These are phyloP conservation scores for Bos javanicus DNA, from an alignment of 2,113 vertebrate genomes.

Conservation along the genomic window DNA sequence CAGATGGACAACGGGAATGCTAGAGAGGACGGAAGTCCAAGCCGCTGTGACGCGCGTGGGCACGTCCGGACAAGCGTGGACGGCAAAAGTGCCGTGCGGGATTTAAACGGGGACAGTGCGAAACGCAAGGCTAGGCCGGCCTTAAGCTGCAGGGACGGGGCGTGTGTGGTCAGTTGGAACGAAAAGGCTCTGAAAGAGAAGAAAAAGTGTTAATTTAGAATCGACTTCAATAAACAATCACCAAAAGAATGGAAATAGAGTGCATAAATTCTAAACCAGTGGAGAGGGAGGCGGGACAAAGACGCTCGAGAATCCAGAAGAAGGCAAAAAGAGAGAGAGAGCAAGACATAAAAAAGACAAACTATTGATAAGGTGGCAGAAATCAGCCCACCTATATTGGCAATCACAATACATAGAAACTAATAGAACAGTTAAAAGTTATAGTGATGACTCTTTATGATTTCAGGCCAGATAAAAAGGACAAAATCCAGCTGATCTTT, in stretches of 20 bases:
- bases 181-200: not conserved
- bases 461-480: not conserved
- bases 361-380: not conserved
- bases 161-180: fast-evolving
- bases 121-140: fast-evolving
- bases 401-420: fast-evolving
- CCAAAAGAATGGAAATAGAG: not conserved
- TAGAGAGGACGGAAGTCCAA: not conserved
- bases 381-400: fast-evolving
- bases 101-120: not conserved
- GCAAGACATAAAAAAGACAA: not conserved
- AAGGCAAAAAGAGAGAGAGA: not conserved
- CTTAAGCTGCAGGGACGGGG: not conserved
- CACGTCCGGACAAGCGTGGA: fast-evolving
- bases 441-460: not conserved
- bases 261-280: fast-evolving
- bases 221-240: not conserved
- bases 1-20: fast-evolving
- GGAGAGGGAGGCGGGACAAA: not conserved
- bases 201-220: not conserved
- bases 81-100: fast-evolving
- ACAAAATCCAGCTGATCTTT: not conserved
- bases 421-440: not conserved
- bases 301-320: not conserved
- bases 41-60: fast-evolving